phyloP scores from a whole-genome alignment of 2,888 invertebrate species.

The Pocota personata region DNA sequence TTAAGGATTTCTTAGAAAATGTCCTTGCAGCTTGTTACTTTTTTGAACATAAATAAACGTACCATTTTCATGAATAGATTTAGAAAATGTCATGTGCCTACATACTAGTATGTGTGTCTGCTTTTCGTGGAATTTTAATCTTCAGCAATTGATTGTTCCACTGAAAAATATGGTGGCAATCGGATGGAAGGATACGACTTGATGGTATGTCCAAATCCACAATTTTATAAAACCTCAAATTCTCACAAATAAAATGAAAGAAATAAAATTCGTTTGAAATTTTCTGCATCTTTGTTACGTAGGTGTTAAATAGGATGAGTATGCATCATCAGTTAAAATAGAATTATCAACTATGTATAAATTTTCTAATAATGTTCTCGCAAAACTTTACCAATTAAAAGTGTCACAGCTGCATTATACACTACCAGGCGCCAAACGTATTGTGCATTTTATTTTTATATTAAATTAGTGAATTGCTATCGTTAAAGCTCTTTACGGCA shows the following conservation, averaged over 20 bases:
- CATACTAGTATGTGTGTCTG: not conserved
- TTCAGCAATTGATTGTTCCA: not conserved
- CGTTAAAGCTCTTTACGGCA: not conserved
- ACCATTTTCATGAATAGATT: not conserved
- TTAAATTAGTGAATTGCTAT: not conserved
- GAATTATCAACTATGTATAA: constrained; percentile 24
- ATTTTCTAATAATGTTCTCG: constrained; percentile 35
- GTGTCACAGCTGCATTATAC: constrained; percentile 16
- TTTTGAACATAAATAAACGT: not conserved
- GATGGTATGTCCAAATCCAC: not conserved
- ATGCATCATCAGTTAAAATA: constrained; percentile 21
- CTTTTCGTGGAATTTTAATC: not conserved
- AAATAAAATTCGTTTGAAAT: not conserved
- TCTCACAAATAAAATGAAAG: not conserved
- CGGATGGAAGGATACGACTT: not conserved
- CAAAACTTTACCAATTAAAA: constrained; percentile 43
- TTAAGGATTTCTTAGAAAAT: not conserved
- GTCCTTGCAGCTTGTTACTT: not conserved
- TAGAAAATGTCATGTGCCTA: not conserved
- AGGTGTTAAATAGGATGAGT: not conserved
- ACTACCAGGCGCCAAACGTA: not conserved
- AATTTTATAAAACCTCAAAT: not conserved
- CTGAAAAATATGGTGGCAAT: not conserved
- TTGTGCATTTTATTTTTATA: not conserved
- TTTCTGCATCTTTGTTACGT: not conserved